Evolutionary conservation across 1,140 invertebrate genomes (phyloP).

Genomic region (Leucophenga varia): DNA sequence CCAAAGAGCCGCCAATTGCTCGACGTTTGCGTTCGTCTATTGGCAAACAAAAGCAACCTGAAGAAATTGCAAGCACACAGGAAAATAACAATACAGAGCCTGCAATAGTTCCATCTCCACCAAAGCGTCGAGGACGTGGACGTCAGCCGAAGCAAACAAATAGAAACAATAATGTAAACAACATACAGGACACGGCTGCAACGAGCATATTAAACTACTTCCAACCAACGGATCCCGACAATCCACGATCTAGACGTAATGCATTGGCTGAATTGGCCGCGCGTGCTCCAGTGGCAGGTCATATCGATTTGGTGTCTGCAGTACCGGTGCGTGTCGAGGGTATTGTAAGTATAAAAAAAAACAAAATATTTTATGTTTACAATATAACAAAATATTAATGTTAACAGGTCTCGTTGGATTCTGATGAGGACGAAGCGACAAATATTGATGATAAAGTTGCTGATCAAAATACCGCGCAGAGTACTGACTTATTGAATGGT

Average conservation of each 20-base stretch:
- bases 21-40: conserved; percentile 29
- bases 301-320: conserved; percentile 37
- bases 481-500: no score
- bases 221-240: no score
- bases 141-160: neutral
- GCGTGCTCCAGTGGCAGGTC: conserved; percentile 22
- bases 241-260: no score
- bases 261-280: conserved; percentile 29
- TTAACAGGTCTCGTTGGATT: conserved; percentile 28
- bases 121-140: neutral
- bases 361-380: rapidly evolving
- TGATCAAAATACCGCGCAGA: neutral
- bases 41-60: neutral
- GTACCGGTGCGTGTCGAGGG: conserved; percentile 34
- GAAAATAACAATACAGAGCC: neutral
- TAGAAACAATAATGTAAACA: neutral
- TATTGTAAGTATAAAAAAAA: conserved; percentile 23
- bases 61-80: no score
- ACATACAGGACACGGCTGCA: conserved; percentile 10
- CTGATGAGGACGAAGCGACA: conserved; percentile 25
- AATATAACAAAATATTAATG: conserved; percentile 2
- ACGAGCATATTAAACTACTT: neutral
- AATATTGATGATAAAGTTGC: neutral
- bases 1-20: conserved; percentile 16
- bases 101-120: neutral